A percentile compares a stretch with the other conserved stretches of the same genome.
These are phyloP conservation scores for Cyclina sinensis DNA, from an alignment of 1,140 invertebrate species.

Conservation along the genomic window DNA sequence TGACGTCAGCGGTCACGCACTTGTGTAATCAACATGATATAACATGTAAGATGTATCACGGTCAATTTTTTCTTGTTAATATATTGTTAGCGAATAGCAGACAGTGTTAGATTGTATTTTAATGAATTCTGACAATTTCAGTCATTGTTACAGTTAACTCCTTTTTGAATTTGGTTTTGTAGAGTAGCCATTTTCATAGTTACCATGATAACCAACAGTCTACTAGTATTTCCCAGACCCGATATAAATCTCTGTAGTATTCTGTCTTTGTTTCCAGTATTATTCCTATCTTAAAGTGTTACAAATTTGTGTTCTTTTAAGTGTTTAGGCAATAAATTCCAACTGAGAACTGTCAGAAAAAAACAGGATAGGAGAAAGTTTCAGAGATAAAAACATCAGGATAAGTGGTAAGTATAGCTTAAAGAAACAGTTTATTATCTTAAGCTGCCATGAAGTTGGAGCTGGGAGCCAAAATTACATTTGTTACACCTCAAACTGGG, in stretches of 20 bases:
- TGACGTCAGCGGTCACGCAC: no score
- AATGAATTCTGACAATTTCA: no score
- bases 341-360: conserved; percentile 3
- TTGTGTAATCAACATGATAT: no score
- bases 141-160: no score
- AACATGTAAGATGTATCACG: no score
- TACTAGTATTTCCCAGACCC: background rate
- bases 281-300: background rate
- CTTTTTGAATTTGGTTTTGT: no score
- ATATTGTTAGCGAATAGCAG: no score
- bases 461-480: background rate
- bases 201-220: no score
- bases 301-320: conserved; percentile 22
- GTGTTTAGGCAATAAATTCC: conserved; percentile 34
- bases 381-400: background rate
- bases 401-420: background rate
- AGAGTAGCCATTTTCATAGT: no score
- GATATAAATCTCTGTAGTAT: background rate
- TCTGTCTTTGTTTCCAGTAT: background rate
- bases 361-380: conserved; percentile 24
- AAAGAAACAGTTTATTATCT: background rate
- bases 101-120: no score
- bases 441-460: background rate
- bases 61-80: no score
- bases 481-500: background rate